phyloP scores from a whole-genome alignment of 2,888 invertebrate genomes.

The Lycophotia porphyrea region DNA sequence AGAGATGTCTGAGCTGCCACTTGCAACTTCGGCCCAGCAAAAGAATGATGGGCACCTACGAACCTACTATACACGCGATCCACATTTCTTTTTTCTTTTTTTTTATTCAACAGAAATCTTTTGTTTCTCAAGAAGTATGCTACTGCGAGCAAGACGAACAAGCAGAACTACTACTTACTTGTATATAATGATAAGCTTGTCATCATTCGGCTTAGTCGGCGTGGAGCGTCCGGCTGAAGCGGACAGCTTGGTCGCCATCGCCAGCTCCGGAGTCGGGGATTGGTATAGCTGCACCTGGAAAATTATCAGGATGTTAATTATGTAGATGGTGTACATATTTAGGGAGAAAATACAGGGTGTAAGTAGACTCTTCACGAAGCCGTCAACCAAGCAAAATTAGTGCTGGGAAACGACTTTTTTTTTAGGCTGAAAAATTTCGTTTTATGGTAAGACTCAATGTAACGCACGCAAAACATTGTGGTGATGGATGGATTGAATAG shows the following conservation, averaged over 20 bases:
- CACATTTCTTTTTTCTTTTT: background rate
- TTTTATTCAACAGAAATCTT: background rate
- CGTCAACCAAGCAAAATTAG: too few relatives aligned
- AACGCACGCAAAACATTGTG: too few relatives aligned
- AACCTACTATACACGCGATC: background rate
- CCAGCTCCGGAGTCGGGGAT: slow-evolving; percentile 94
- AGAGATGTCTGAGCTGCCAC: background rate
- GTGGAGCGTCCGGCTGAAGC: slow-evolving; percentile 91
- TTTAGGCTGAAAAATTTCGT: too few relatives aligned
- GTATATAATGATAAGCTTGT: slow-evolving; percentile 96
- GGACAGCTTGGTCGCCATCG: slow-evolving; percentile 93
- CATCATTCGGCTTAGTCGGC: slow-evolving; percentile 92
- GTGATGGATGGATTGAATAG: too few relatives aligned
- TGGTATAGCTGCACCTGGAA: slow-evolving; percentile 94
- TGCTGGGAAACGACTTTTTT: too few relatives aligned
- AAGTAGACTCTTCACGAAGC: too few relatives aligned
- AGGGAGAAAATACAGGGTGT: background rate
- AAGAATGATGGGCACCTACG: background rate
- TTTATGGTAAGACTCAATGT: too few relatives aligned
- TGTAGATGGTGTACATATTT: background rate
- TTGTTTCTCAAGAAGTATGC: background rate
- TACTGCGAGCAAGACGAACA: background rate
- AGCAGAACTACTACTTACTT: slow-evolving; percentile 90
- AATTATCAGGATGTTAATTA: slow-evolving; percentile 15
- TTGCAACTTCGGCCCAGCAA: background rate